These are phyloP conservation scores for Sprattus sprattus DNA, from an alignment of 2,113 vertebrate species.

Conservation along the genomic window DNA sequence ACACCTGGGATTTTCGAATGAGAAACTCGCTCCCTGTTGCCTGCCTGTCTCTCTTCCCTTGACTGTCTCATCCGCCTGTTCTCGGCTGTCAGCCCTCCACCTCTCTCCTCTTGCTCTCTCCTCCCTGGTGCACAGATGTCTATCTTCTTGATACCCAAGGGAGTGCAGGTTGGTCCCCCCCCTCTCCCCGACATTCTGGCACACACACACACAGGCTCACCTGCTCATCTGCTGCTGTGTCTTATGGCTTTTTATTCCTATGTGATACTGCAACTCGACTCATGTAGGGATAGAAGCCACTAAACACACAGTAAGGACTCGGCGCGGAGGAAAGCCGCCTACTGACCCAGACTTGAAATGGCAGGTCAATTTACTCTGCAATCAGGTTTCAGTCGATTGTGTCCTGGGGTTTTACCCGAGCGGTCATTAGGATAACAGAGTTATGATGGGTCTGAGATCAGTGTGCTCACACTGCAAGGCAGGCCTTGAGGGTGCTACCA, in stretches of 20 bases:
- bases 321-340: background rate
- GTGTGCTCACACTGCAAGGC: background rate
- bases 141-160: constrained; percentile 34
- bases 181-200: background rate
- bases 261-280: constrained; percentile 96
- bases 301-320: constrained; percentile 92
- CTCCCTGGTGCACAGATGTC: constrained; percentile 49
- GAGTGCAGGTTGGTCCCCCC: background rate
- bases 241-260: constrained; percentile 99
- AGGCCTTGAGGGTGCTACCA: background rate
- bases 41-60: constrained; percentile 11
- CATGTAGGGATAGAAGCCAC: constrained; percentile 99
- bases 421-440: constrained; percentile 14
- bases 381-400: constrained; percentile 19
- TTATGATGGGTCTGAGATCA: background rate
- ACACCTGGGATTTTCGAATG: constrained; percentile 20
- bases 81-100: constrained; percentile 19
- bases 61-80: constrained; percentile 13
- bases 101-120: constrained; percentile 13
- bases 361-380: constrained; percentile 24
- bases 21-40: constrained; percentile 37
- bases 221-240: constrained; percentile 82
- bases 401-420: background rate
- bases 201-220: background rate
- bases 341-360: constrained; percentile 29